These are phyloP conservation scores for Alentia gelatinosa DNA, from an alignment of 2,888 invertebrate species.

Conservation along the genomic window DNA sequence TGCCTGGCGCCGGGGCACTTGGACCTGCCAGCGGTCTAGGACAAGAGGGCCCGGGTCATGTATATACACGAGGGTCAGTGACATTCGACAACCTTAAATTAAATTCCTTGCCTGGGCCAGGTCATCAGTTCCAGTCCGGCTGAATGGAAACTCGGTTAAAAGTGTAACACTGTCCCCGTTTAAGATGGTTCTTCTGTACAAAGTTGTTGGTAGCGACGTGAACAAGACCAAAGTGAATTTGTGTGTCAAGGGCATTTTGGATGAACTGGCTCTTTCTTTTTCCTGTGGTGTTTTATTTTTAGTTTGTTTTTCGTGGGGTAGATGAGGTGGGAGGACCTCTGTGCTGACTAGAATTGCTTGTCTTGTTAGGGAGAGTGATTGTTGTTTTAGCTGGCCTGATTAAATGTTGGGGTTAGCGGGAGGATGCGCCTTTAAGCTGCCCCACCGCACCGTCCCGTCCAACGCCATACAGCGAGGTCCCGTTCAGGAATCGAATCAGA, in stretches of 20 bases:
- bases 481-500: background rate
- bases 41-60: background rate
- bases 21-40: background rate
- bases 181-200: background rate
- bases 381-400: background rate
- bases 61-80: background rate
- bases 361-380: background rate
- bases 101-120: background rate
- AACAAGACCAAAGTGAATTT: background rate
- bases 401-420: background rate
- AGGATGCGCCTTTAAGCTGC: background rate
- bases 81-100: background rate
- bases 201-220: background rate
- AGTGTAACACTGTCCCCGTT: background rate
- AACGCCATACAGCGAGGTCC: background rate
- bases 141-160: constrained; percentile 37
- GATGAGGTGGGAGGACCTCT: no score
- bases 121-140: background rate
- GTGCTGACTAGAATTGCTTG: background rate
- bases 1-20: background rate
- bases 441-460: background rate
- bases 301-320: background rate
- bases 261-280: background rate
- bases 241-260: background rate
- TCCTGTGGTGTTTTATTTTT: background rate